A percentile compares a stretch with the other conserved stretches of the same genome.
Conservation (phyloP, 2,797 vertebrate genomes). For the Morelia viridis region DNA sequence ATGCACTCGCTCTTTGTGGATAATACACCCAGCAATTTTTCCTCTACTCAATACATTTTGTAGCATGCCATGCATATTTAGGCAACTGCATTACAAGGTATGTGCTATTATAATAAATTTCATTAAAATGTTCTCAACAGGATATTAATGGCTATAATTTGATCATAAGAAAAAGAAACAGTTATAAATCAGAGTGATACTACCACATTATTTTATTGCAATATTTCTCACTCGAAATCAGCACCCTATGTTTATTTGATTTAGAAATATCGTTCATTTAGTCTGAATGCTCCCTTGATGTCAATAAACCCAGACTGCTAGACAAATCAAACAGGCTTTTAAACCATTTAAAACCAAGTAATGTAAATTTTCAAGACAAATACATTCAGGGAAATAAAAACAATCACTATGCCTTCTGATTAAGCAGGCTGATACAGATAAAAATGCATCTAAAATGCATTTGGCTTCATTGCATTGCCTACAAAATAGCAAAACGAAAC, state of each 20-base stretch:
- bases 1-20: not conserved
- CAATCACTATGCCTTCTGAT: constrained; percentile 26
- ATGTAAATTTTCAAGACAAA: constrained; percentile 28
- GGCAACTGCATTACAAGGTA: not conserved
- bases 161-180: not conserved
- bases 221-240: constrained; percentile 3
- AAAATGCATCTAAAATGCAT: constrained; percentile 17
- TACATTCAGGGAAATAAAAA: constrained; percentile 23
- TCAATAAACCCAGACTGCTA: constrained; percentile 20
- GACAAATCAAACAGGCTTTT: constrained; percentile 19
- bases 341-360: constrained; percentile 34
- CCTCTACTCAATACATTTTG: not conserved
- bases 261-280: constrained; percentile 14
- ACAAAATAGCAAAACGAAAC: not conserved
- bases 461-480: not conserved
- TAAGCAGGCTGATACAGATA: constrained; percentile 10
- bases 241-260: not conserved
- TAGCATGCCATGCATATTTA: not conserved
- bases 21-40: not conserved
- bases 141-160: constrained; percentile 15
- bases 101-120: not conserved
- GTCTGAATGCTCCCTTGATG: constrained; percentile 18
- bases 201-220: constrained; percentile 1
- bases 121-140: not conserved
- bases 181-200: constrained; percentile 6